Percentiles rank a stretch among this genome's conserved stretches.
phyloP scores from a whole-genome alignment of 2,113 vertebrate species.

The Oplegnathus fasciatus region DNA sequence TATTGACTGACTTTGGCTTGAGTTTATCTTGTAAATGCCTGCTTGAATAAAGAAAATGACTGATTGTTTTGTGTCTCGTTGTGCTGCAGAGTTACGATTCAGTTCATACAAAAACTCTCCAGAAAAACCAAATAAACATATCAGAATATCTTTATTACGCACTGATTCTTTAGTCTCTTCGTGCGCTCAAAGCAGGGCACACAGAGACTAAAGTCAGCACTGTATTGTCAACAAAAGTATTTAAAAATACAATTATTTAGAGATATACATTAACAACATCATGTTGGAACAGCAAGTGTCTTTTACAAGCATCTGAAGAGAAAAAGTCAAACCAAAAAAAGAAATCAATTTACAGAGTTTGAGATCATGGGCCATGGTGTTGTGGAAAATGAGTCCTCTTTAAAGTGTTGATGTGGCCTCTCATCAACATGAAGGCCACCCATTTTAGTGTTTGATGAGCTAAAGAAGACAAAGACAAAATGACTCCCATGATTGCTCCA shows the following conservation, averaged over 20 bases:
- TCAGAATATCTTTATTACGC: conserved; percentile 77
- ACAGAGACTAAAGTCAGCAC: conserved; percentile 52
- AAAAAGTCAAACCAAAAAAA: conserved; percentile 16
- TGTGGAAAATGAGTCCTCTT: neutral
- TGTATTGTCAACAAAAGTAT: conserved; percentile 59
- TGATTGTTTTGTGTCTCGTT: neutral
- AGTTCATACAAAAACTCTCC: neutral
- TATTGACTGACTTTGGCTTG: conserved; percentile 29
- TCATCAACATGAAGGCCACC: neutral
- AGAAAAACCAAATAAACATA: conserved; percentile 28
- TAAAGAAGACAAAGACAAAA: conserved; percentile 23
- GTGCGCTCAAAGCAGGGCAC: conserved; percentile 1
- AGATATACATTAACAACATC: conserved; percentile 65
- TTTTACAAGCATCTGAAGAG: conserved; percentile 45
- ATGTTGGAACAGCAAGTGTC: conserved; percentile 31
- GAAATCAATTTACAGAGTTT: conserved; percentile 28
- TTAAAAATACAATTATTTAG: conserved; percentile 75
- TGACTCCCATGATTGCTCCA: neutral
- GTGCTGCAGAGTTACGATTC: too few species aligned
- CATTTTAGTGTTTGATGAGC: conserved; percentile 4
- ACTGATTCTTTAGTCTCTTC: conserved; percentile 27
- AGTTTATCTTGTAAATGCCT: conserved; percentile 46
- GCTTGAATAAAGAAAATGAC: conserved; percentile 65
- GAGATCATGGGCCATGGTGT: neutral
- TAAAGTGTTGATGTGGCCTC: neutral